A percentile compares a stretch with the other conserved stretches of the same genome.
These are phyloP conservation scores for Calephelis nemesis DNA, from an alignment of 1,140 invertebrate genomes.

Conservation along the genomic window DNA sequence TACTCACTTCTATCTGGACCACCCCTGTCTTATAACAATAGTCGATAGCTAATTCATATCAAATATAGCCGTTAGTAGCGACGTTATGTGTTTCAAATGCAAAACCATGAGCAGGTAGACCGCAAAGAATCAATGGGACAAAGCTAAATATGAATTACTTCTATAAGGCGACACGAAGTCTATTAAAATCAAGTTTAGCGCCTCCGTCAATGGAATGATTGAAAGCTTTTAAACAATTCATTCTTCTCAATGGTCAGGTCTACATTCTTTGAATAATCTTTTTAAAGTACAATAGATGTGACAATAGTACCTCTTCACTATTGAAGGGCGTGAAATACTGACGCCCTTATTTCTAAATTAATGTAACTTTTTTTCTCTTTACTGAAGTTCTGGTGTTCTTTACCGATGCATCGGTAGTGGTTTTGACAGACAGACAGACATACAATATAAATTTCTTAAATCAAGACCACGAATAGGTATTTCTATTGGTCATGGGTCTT, in stretches of 20 bases:
- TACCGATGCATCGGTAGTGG: not conserved
- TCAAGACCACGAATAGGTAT: slow-evolving; percentile 39
- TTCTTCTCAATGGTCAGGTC: slow-evolving; percentile 68
- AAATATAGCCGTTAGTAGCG: not conserved
- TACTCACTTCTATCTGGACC: too few relatives aligned
- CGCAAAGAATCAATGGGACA: slow-evolving; percentile 56
- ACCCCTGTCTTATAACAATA: too few relatives aligned
- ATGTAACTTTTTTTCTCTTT: slow-evolving; percentile 61
- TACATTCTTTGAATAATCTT: slow-evolving; percentile 73
- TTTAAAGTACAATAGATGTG: slow-evolving; percentile 61
- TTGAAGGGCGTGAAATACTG: slow-evolving; percentile 57
- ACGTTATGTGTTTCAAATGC: slow-evolving; percentile 25
- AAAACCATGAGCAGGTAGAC: slow-evolving; percentile 49
- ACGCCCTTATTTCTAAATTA: slow-evolving; percentile 64
- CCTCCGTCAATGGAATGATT: slow-evolving; percentile 72
- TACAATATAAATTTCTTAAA: not conserved
- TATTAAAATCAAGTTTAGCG: slow-evolving; percentile 77
- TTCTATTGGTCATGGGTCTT: slow-evolving; percentile 51
- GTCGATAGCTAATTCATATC: not conserved
- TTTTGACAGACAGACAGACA: too few relatives aligned
- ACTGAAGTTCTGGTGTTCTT: slow-evolving; percentile 36
- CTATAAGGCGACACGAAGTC: slow-evolving; percentile 67
- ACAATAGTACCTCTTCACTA: slow-evolving; percentile 58
- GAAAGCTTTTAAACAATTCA: slow-evolving; percentile 74
- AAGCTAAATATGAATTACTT: slow-evolving; percentile 66